Evolutionary conservation across 2,113 vertebrate genomes (phyloP), one percentile per base, ranked within the genome.

Genomic region (Thamnaconus septentrionalis): DNA sequence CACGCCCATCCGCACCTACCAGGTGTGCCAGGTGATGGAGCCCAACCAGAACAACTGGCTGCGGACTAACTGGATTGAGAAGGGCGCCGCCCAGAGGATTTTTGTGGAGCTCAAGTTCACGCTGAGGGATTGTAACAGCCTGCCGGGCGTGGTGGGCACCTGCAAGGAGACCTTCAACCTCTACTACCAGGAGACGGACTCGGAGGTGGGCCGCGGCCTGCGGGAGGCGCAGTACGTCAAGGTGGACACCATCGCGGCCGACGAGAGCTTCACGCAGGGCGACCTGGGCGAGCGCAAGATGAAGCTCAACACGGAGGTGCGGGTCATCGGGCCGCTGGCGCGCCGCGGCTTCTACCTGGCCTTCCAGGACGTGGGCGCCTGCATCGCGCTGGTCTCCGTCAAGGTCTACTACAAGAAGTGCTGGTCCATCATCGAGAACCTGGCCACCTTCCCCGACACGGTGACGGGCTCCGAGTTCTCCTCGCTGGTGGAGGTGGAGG

Each of bases 131-230:
- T 99, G 97, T 94, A 99, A 99, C 92, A 99, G 97, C 91, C 94
- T 99, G 89, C 97, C 97, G 63, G 97, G 97, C 65, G 96, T 99
- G 86, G 93, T 98, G 90, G 96, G 97, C 81, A 95, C 96, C 63
- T 99, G 97, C 93, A 99, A 99, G 91, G 97, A 99, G 93, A 99
- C 97, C 40, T 99, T 99, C 94, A 99, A 99, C 94, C 90, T 99
- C 87, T 96, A 98, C 86, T 99, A 99, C 93, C 96, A 98, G 90
- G 97, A 99, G 89, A 97, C 96, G 53, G 97, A 99, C 86, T 95
- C 96, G 5, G 96, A 98, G 89, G 92, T 93, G 87, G 96, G 96
- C 91, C 91, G 96, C 91, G 95, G 92, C 93, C 94, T 99, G 90
- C 93, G 95, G 87, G 97, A 98, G 93, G 97, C 92, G 80, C 95